These are phyloP conservation scores for Psettodes erumei DNA, from an alignment of 2,113 vertebrate genomes.

Conservation along the genomic window DNA sequence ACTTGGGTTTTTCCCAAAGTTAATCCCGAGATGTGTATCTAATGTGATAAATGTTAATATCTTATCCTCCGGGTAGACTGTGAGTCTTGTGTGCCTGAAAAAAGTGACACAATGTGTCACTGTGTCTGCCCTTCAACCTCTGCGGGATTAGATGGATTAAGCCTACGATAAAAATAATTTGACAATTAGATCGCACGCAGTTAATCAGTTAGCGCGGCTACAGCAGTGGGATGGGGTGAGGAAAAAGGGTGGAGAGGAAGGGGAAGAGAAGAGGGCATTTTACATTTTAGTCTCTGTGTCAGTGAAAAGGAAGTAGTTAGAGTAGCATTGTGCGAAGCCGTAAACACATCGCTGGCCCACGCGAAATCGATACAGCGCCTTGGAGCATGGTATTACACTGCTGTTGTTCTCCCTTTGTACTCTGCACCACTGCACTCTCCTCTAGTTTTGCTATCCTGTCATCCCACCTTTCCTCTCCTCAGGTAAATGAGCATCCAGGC, in stretches of 20 bases:
- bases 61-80: not conserved
- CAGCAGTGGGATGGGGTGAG: constrained; percentile 7
- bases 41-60: constrained; percentile 25
- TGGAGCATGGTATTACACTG: constrained; percentile 62
- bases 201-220: constrained; percentile 40
- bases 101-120: not conserved
- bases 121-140: constrained; percentile 21
- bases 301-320: constrained; percentile 61
- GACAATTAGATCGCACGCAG: constrained; percentile 54
- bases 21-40: constrained; percentile 15
- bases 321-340: constrained; percentile 60
- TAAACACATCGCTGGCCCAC: constrained; percentile 64
- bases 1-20: constrained; percentile 1
- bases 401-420: constrained; percentile 60
- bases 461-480: constrained; percentile 16
- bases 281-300: constrained; percentile 52
- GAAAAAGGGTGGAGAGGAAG: not conserved
- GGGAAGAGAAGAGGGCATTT: constrained; percentile 44
- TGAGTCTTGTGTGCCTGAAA: not conserved
- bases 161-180: constrained; percentile 34
- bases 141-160: constrained; percentile 27
- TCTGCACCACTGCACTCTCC: constrained; percentile 37
- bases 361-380: constrained; percentile 70
- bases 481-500: constrained; percentile 19
- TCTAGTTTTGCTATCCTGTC: constrained; percentile 25